Base-by-base conservation (phyloP, 2,888 invertebrate species). In the Therioaphis trifolii region DNA sequence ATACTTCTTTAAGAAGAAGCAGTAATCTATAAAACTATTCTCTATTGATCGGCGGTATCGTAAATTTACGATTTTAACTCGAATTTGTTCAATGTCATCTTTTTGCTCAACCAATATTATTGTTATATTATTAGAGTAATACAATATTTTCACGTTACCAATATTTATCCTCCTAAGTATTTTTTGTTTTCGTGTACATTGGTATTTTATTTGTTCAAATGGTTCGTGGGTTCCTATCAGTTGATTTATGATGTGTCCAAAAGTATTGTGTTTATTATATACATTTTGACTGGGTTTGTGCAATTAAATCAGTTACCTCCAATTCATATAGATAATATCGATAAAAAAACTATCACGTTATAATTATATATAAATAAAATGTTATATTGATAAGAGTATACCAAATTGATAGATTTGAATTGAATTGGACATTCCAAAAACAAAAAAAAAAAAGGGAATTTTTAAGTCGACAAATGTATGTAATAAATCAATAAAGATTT, bases 141-240 rank as follows among this genome's bases (percentile, higher is more conserved):
- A 72, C 82, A 63, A 82, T 82, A 52, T 74, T 80, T 82, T 74
- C 82, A 82, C 72, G 82, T 82, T 82, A 82, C 82, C 82, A 82
- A 82, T 82, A 74, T 72, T 82, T 61, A 61, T 63, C 82, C 82
- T 82, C 72, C 49, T 82, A 72, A 49, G 49, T 74, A 52, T 61
- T 63, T 72, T 79, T 79, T 69, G 52, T 79, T 79, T 68, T 79
- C 55, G 27, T 79, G 68, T 79, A 69, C 68, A 79, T 79, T 79
- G 78, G 63, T 82, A 46, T 63, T 66, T 82, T 82, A 72, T 82
- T 82, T 82, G 58, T 82, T 72, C 72, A 72, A 82, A 74, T 66
- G 82, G 82, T 82, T 82, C 61, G 72, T 82, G 82, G 74, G 82
- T 82, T 82, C 82, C 82, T 82, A 82, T 82, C 63, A 61, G 82